Base-by-base conservation (phyloP, 2,888 invertebrate species). In the Cataglyphis livida region DNA sequence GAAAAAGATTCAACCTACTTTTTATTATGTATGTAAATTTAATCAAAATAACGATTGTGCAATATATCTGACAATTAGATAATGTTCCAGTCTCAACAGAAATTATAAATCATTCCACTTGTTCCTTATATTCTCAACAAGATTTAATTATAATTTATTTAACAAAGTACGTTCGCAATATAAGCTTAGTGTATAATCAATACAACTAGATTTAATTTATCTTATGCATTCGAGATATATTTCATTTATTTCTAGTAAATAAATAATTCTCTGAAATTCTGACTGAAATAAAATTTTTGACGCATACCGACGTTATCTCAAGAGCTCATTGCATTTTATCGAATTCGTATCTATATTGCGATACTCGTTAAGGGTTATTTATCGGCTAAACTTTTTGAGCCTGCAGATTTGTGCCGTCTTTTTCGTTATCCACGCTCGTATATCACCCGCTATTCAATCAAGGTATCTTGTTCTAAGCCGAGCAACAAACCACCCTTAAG, bases 401-500 rank as follows among this genome's bases (percentile, higher is more conserved):
- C 59, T 68, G 61, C 79, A 83, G 87, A 84, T 85, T 85, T 74
- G 84, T 85, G 84, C 70, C 82, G 75, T 86, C 85, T 87, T 88
- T 90, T 91, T 85, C 82, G 86, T 75, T 87, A 87, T 85, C 87
- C 86, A 35, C 61, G 88, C 90, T 92, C 91, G 88, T 92, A 90
- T 85, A 92, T 92, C 91, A 92, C 90, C 89, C 89, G 86, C 91
- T 89, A 92, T 93, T 93, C 93, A 93, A 93, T 93, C 93, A 93
- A 91, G 89, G 90, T 91, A 91, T 91, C 93, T 93, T 93, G 93
- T 93, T 92, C 90, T 90, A 93, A 92, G 91, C 90, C 88, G 38
- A 87, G 90, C 87, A 91, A 91, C 92, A 92, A 92, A 92, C 92
- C 90, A 85, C 79, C 88, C 92, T 91, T 92, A 89, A 93, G 92